Evolutionary conservation across 2,888 invertebrate genomes (phyloP).

Genomic region (Orgyia antiqua): DNA sequence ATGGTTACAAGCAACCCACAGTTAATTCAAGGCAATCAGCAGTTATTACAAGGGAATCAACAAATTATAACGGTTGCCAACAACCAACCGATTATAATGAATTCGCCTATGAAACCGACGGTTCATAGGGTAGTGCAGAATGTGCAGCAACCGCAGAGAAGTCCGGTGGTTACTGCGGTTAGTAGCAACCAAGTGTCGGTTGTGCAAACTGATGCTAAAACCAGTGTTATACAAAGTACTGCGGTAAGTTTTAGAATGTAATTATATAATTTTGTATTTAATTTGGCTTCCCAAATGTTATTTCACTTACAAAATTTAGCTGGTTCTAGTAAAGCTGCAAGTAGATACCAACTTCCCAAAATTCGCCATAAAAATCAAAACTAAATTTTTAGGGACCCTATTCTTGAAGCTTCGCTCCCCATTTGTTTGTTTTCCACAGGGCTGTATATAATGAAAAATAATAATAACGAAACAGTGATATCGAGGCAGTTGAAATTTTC

Average conservation of each 20-base stretch:
- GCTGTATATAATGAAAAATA: too few species aligned
- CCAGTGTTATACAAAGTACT: constrained; percentile 43
- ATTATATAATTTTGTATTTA: background rate
- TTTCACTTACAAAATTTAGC: too few species aligned
- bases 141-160: constrained; percentile 48
- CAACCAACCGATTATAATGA: constrained; percentile 65
- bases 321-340: too few species aligned
- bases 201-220: constrained; percentile 39
- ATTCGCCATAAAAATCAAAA: too few species aligned
- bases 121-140: constrained; percentile 54
- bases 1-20: constrained; percentile 36
- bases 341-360: too few species aligned
- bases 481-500: too few species aligned
- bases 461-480: too few species aligned
- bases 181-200: constrained; percentile 30
- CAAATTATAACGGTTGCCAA: constrained; percentile 62
- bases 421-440: too few species aligned
- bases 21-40: constrained; percentile 42
- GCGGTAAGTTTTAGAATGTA: constrained; percentile 44
- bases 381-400: too few species aligned
- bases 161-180: constrained; percentile 37
- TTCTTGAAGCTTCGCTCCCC: too few species aligned
- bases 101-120: constrained; percentile 50
- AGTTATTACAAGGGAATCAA: constrained; percentile 49
- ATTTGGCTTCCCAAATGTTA: background rate